phyloP scores from a whole-genome alignment of 2,888 invertebrate genomes.

The Anoncus sp. region DNA sequence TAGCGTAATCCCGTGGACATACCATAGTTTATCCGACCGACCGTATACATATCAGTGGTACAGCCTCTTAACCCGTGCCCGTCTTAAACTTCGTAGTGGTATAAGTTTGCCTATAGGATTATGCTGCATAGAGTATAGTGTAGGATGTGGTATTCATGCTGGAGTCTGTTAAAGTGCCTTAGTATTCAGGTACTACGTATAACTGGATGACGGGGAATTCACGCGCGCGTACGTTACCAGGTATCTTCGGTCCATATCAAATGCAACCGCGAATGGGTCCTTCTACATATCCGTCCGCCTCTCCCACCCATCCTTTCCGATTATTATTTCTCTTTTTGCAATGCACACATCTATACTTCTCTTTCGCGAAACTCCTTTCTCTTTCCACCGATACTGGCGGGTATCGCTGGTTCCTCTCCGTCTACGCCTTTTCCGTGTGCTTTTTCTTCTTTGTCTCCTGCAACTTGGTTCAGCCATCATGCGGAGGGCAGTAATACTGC shows the following conservation, averaged over 20 bases:
- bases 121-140: slow-evolving; percentile 27
- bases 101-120: slow-evolving; percentile 39
- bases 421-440: slow-evolving; percentile 21
- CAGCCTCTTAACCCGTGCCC: slow-evolving; percentile 42
- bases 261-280: slow-evolving; percentile 79
- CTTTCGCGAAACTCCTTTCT: slow-evolving; percentile 30
- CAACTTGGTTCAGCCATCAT: slow-evolving; percentile 51
- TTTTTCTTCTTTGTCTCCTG: slow-evolving; percentile 39
- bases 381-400: slow-evolving; percentile 35
- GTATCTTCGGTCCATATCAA: slow-evolving; percentile 82
- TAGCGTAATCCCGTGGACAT: slow-evolving; percentile 17
- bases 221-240: slow-evolving; percentile 80
- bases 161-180: slow-evolving; percentile 57
- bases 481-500: slow-evolving; percentile 50
- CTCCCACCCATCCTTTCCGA: slow-evolving; percentile 57
- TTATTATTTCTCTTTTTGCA: slow-evolving; percentile 53
- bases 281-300: slow-evolving; percentile 65
- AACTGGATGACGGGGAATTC: slow-evolving; percentile 78
- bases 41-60: slow-evolving; percentile 40
- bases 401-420: slow-evolving; percentile 36
- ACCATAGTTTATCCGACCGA: slow-evolving; percentile 39
- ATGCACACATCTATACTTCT: slow-evolving; percentile 29
- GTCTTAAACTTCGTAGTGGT: slow-evolving; percentile 48
- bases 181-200: slow-evolving; percentile 66
- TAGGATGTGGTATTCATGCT: slow-evolving; percentile 48